Evolutionary conservation across 2,888 invertebrate genomes (phyloP), one percentile per base, ranked within the genome.

Genomic region (Harpalus rufipes): DNA sequence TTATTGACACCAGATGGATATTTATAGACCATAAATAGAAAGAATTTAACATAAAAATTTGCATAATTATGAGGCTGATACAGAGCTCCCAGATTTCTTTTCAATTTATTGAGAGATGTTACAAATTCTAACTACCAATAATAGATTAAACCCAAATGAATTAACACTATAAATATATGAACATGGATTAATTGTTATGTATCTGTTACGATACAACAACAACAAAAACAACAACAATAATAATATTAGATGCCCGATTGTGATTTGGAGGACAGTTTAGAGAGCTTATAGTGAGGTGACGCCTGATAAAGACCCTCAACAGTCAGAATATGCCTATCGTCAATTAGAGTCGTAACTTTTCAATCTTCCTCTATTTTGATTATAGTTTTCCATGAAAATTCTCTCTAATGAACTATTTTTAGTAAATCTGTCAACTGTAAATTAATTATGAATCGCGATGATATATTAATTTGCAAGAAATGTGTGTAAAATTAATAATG

Each of bases 1-100:
- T 74, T 74, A 74, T 74, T 74, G 72, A 74, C 44, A 74, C 44
- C 44, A 68, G 63, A 12, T 18, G 21, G 32, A 68, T 68, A 68
- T 68, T 68, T 68, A 68, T 68, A 68, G 68, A 32, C 68, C 68
- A 14, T n/a, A 68, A 32, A 39, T 68, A 25, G 68, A 68, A 32
- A 32, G 16, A 59, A 16, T 16, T 16, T 39, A 7, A 14, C 68
- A 63, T 63, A 39, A 39, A 68, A 68, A 68, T 68, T 68, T 25
- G 68, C 68, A 14, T 68, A 39, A 39, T 68, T 68, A 39, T 68
- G 12, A 32, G 25, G 10, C 4, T 21, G 1, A 51, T 12, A 51
- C 10, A 8, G 2, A 51, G 44, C 44, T 51, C 12, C 44, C 12
- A 51, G 12, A 51, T 51, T 51, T 51, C 44, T 51, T 10, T 51